phyloP scores from a whole-genome alignment of 1,140 invertebrate genomes.

The Aporrectodea caliginosa region DNA sequence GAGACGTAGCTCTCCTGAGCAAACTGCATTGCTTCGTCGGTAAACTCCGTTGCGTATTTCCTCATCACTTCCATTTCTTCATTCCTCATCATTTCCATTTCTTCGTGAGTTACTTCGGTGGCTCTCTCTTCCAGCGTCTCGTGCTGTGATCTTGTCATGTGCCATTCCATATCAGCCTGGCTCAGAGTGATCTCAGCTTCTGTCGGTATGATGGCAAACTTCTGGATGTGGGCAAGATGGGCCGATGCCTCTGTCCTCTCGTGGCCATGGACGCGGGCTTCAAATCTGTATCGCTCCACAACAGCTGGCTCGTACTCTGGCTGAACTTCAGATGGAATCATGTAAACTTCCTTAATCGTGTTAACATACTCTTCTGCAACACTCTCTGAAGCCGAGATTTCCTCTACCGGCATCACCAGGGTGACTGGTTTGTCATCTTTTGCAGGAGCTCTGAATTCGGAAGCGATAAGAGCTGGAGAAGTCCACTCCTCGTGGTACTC shows the following conservation, averaged over 20 bases:
- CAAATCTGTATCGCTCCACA: conserved; percentile 23
- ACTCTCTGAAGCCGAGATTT: conserved; percentile 12
- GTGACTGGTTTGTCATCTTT: conserved; percentile 29
- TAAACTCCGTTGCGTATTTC: background rate
- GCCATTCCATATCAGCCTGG: conserved; percentile 14
- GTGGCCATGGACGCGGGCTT: conserved; percentile 10
- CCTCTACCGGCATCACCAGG: conserved; percentile 16
- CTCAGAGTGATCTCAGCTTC: conserved; percentile 11
- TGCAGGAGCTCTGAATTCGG: conserved; percentile 8
- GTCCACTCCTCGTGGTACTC: conserved; percentile 20
- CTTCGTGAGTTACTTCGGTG: background rate
- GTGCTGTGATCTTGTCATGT: background rate
- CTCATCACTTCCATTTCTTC: conserved; percentile 33
- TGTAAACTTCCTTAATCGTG: conserved; percentile 29
- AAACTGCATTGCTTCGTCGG: conserved; percentile 12
- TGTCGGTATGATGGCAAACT: conserved; percentile 18
- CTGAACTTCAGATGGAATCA: conserved; percentile 21
- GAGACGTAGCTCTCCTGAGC: conserved; percentile 16
- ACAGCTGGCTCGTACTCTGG: conserved; percentile 24
- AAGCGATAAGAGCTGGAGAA: conserved; percentile 26
- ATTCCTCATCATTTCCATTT: background rate
- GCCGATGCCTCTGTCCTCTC: conserved; percentile 6
- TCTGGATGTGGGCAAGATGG: conserved; percentile 11
- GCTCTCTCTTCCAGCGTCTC: conserved; percentile 12
- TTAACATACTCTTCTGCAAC: conserved; percentile 27